Conservation (phyloP, 2,888 invertebrate species). For the Ochropacha duplaris region DNA sequence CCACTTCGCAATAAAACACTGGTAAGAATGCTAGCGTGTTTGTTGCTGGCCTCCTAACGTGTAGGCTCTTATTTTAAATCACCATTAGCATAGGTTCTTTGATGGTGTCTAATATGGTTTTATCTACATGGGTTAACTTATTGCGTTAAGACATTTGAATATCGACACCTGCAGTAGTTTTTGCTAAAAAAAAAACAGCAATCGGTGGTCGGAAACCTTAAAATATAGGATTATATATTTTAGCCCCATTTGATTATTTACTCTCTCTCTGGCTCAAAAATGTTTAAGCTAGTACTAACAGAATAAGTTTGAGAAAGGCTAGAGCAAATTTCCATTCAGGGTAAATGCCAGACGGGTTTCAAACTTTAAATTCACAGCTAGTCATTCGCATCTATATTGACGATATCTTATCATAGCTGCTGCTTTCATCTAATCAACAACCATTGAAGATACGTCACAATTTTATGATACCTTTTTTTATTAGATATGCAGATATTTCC, state of each 20-base stretch:
- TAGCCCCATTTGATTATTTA: neutral
- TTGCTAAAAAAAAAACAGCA: neutral
- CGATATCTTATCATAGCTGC: neutral
- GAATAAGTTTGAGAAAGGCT: neutral
- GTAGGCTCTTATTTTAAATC: neutral
- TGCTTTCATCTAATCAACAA: neutral
- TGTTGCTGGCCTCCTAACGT: neutral
- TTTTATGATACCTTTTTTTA: neutral
- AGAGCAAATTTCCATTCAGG: neutral
- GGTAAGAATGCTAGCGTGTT: conserved; percentile 3
- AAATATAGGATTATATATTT: neutral
- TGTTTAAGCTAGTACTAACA: neutral
- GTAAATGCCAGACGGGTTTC: neutral
- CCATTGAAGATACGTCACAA: neutral
- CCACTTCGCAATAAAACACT: conserved; percentile 41
- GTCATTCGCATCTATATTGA: neutral
- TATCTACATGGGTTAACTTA: neutral
- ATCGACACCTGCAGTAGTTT: too few relatives aligned
- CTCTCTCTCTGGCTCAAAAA: neutral
- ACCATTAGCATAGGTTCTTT: neutral
- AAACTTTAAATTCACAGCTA: neutral
- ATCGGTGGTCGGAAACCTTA: neutral
- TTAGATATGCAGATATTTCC: neutral
- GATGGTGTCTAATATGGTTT: neutral
- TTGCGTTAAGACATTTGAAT: too few relatives aligned